Base-by-base conservation (phyloP, 2,797 vertebrate genomes). In the Pangasius macronema region DNA sequence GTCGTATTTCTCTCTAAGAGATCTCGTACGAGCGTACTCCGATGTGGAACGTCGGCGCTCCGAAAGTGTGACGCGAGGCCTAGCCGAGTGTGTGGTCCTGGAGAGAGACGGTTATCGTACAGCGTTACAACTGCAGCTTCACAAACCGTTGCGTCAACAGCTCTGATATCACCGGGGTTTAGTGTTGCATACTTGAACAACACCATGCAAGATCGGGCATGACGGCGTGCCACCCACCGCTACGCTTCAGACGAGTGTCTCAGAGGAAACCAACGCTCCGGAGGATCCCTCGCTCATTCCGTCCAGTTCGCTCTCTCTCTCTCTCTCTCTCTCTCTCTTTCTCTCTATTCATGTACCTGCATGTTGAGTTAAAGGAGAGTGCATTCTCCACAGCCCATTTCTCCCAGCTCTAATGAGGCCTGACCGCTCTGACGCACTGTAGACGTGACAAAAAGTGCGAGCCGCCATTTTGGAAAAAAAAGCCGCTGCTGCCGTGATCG, bases 311-410 rank as follows among this genome's bases (percentile, higher is more conserved):
- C 42, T 51, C 3, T n/a, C 42, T 39, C 92, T 80, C 20, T 76
- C 42, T 51, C 1, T n/a, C 42, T 39, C 92, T 80, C 10, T 33
- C 51, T 33, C 16, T 6, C 30, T 16, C 30, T 7, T 55, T 16
- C 30, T 22, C 8, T 59, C 1, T 46, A 5, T 63, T 61, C 88
- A 68, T 87, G 84, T 86, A 88, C 61, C 84, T 85, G 87, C 57
- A 84, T 53, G 91, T 55, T 22, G 65, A 75, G 83, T 75, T 53
- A 57, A 81, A 67, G 80, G 55, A 86, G 55, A 67, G 20, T 6
- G 80, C 84, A 67, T 85, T 87, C 87, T 86, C 84, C 84, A 84
- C 87, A 82, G 86, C 55, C 59, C 83, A 65, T 85, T 88, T 88
- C 82, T 67, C 72, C n/a, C 53, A 49, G 61, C 30, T 49, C 88